Conservation (phyloP, 2,888 invertebrate species). For the Fragum whitleyi region DNA sequence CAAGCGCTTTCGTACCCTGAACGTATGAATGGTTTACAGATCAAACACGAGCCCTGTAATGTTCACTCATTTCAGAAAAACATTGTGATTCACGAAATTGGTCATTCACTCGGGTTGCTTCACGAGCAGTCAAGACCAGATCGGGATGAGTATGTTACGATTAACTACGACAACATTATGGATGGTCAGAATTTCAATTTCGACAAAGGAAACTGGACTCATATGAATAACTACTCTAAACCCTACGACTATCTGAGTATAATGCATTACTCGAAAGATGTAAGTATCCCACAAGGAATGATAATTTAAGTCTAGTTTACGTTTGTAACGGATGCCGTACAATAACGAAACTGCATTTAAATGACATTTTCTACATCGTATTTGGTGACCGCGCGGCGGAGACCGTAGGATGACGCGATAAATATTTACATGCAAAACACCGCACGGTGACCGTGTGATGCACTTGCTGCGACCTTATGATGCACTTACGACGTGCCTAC, state of each 20-base stretch:
- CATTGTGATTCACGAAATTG: conserved; percentile 50
- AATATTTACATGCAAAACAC: too few relatives aligned
- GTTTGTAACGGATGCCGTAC: background rate
- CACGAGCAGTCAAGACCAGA: conserved; percentile 49
- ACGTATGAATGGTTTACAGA: too few relatives aligned
- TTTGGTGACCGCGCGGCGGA: background rate
- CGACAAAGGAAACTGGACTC: conserved; percentile 24
- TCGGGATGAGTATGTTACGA: conserved; percentile 31
- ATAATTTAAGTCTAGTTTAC: background rate
- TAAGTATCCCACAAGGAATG: conserved; percentile 3
- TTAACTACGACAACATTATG: conserved; percentile 38
- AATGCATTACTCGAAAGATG: conserved; percentile 53
- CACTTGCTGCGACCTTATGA: too few relatives aligned
- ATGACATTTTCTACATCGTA: background rate
- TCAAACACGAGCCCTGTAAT: too few relatives aligned
- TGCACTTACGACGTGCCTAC: too few relatives aligned
- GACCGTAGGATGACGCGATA: too few relatives aligned
- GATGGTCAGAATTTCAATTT: conserved; percentile 14
- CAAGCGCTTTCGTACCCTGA: too few relatives aligned
- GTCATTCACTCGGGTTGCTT: conserved; percentile 46
- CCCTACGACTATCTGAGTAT: conserved; percentile 52
- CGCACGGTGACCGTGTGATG: too few relatives aligned
- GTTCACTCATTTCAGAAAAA: too few relatives aligned
- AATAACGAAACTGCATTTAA: background rate
- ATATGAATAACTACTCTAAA: conserved; percentile 23